phyloP scores from a whole-genome alignment of 2,888 invertebrate species.

The Odontocolon sp. region DNA sequence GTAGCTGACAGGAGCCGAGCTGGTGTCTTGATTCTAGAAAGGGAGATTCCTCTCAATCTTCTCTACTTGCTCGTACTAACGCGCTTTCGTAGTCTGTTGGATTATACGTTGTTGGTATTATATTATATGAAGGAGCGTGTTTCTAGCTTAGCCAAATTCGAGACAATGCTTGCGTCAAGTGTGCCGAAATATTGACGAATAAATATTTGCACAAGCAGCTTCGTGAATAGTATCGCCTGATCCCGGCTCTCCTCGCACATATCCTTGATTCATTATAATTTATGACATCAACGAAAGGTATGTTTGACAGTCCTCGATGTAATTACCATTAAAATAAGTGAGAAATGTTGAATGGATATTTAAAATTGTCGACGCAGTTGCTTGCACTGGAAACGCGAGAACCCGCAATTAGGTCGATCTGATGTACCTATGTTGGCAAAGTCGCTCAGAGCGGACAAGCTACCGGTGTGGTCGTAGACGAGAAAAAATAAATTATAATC shows the following conservation, averaged over 20 bases:
- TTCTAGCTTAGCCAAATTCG: neutral
- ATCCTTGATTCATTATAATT: no score
- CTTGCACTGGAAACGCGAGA: neutral
- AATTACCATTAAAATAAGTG: no score
- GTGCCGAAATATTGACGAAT: slow-evolving; percentile 5
- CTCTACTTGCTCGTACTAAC: neutral
- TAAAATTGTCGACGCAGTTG: neutral
- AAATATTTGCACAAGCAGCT: slow-evolving; percentile 7
- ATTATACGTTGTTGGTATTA: no score
- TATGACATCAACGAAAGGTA: no score
- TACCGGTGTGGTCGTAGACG: no score
- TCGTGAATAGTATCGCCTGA: neutral
- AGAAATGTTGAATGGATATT: neutral
- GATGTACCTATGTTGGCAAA: neutral
- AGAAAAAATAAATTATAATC: slow-evolving; percentile 60
- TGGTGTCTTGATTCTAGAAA: neutral
- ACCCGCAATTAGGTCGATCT: slow-evolving; percentile 22
- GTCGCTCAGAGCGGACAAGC: no score
- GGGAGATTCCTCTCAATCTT: neutral
- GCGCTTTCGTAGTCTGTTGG: no score
- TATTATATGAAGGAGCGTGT: no score
- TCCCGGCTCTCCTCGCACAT: no score
- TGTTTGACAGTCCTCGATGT: no score
- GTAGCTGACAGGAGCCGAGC: slow-evolving; percentile 11
- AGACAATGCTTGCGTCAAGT: neutral